A percentile compares a stretch with the other conserved stretches of the same genome.
phyloP scores from a whole-genome alignment of 2,797 vertebrate species.

The Astyanax mexicanus region DNA sequence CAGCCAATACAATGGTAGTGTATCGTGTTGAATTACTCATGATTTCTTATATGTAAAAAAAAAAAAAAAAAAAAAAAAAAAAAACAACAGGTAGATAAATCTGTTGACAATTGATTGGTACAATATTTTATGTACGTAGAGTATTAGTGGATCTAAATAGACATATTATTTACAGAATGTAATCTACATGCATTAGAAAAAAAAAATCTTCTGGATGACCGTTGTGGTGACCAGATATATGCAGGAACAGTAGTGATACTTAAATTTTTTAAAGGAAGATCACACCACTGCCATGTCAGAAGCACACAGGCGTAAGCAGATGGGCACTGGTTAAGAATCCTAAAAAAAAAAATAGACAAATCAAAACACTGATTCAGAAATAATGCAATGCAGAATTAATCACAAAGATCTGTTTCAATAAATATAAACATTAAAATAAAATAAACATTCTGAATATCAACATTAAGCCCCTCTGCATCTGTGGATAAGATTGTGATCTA shows the following conservation, averaged over 20 bases:
- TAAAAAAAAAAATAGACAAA: neutral
- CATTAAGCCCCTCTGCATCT: too few relatives aligned
- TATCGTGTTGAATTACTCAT: conserved; percentile 65
- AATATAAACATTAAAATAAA: neutral
- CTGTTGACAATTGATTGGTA: neutral
- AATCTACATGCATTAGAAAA: neutral
- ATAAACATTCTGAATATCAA: neutral
- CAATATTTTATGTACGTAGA: neutral
- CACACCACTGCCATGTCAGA: neutral
- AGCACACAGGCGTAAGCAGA: neutral
- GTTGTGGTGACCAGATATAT: neutral
- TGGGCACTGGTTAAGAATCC: neutral
- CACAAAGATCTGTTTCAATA: neutral
- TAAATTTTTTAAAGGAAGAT: neutral
- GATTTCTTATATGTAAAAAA: conserved; percentile 1
- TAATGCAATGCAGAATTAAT: neutral
- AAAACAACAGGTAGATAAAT: too few relatives aligned
- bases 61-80: too few relatives aligned
- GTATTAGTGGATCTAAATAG: neutral
- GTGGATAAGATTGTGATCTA: too few relatives aligned
- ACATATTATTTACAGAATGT: neutral
- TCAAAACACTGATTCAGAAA: neutral
- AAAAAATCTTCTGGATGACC: neutral
- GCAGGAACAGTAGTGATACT: neutral
- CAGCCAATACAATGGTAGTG: conserved; percentile 56